Evolutionary conservation across 2,888 invertebrate species (phyloP).

Genomic region (Uloborus plumipes): DNA sequence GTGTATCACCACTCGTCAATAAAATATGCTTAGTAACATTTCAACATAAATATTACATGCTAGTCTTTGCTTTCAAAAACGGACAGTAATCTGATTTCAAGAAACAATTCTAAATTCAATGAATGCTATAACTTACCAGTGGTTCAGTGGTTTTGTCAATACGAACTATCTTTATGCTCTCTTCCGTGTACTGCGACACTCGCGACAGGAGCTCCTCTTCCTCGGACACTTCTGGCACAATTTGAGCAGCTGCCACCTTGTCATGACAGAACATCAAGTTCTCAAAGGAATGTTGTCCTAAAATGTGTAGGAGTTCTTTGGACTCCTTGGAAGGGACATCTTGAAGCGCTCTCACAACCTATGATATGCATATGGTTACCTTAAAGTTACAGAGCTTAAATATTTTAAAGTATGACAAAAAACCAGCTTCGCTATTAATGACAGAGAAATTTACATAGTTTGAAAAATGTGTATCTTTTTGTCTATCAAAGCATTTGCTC

Average conservation of each 20-base stretch:
- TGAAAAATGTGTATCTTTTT: background rate
- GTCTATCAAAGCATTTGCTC: no score
- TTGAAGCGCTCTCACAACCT: constrained; percentile 85
- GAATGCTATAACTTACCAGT: constrained; percentile 70
- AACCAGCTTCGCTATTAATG: background rate
- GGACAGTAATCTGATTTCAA: no score
- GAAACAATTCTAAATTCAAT: background rate
- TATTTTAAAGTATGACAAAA: background rate
- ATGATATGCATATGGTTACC: constrained; percentile 57
- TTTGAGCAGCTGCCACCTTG: constrained; percentile 66
- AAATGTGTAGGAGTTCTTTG: constrained; percentile 85
- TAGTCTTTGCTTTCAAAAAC: no score
- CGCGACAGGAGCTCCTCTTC: constrained; percentile 67
- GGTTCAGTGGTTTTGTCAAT: constrained; percentile 98
- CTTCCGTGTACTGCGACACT: constrained; percentile 75
- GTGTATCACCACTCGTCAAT: no score
- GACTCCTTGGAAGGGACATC: constrained; percentile 79
- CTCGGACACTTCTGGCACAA: constrained; percentile 52
- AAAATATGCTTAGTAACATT: no score
- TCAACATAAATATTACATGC: no score
- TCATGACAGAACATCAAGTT: constrained; percentile 91
- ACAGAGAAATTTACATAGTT: background rate
- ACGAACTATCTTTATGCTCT: constrained; percentile 86
- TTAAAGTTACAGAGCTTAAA: background rate
- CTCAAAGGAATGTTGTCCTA: constrained; percentile 89